These are phyloP conservation scores for Eubucco bourcierii DNA, from an alignment of 2,113 vertebrate genomes.

Conservation along the genomic window DNA sequence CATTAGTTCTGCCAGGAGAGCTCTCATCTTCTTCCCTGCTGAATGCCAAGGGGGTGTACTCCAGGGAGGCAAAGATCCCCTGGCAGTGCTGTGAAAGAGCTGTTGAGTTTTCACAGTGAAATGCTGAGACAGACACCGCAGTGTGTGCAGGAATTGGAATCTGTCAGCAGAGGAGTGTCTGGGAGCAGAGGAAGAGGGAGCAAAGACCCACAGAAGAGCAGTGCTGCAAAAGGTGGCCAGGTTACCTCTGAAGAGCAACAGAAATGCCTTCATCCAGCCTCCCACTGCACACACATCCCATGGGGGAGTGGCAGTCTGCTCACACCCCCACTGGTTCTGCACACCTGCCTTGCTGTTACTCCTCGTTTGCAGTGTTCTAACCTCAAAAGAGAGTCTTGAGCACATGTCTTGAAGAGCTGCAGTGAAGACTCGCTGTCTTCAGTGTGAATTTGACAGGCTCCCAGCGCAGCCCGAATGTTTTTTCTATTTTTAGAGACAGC, in stretches of 20 bases:
- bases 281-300: not conserved
- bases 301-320: fast-evolving
- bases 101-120: not conserved
- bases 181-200: not conserved
- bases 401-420: not conserved
- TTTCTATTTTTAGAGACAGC: slow-evolving; percentile 53
- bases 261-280: not conserved
- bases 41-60: not conserved
- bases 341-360: not conserved
- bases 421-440: not conserved
- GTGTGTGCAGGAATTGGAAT: not conserved
- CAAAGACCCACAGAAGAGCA: not conserved
- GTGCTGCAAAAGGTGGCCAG: not conserved
- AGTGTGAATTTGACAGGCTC: slow-evolving; percentile 1
- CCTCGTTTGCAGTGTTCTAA: not conserved
- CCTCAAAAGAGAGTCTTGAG: not conserved
- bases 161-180: not conserved
- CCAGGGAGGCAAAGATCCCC: not conserved
- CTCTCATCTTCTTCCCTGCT: not conserved
- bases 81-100: not conserved
- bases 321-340: not conserved
- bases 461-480: not conserved
- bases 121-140: not conserved
- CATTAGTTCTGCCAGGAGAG: not conserved
- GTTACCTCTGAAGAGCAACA: not conserved